Evolutionary conservation across 2,888 invertebrate species (phyloP).

Genomic region (Nemapogon koenigi): DNA sequence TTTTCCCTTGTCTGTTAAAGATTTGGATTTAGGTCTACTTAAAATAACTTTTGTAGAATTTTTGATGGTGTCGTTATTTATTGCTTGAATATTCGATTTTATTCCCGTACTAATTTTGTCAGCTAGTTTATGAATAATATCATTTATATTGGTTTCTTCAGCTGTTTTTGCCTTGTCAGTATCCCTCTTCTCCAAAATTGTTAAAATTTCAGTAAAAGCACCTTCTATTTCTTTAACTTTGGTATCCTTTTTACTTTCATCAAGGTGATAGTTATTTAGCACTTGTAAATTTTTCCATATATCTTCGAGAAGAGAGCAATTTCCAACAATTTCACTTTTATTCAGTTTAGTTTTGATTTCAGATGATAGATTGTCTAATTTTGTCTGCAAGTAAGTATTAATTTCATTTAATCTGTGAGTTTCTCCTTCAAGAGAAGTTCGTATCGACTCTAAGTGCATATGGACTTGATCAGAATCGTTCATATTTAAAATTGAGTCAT

Average conservation of each 20-base stretch:
- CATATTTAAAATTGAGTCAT: slow-evolving; percentile 21
- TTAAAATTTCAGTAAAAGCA: slow-evolving; percentile 27
- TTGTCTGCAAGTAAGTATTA: slow-evolving; percentile 26
- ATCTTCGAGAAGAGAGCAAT: slow-evolving; percentile 23
- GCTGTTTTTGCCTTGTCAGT: slow-evolving; percentile 11
- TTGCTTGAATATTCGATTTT: neutral
- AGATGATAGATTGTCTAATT: slow-evolving; percentile 30
- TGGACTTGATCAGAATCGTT: slow-evolving; percentile 20
- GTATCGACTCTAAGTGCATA: slow-evolving; percentile 21
- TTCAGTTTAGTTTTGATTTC: slow-evolving; percentile 25
- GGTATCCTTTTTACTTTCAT: slow-evolving; percentile 22
- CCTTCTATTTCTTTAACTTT: slow-evolving; percentile 28
- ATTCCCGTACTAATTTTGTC: slow-evolving; percentile 14
- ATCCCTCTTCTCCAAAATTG: slow-evolving; percentile 21
- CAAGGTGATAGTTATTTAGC: slow-evolving; percentile 28
- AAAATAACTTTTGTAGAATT: no score
- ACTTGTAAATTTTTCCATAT: slow-evolving; percentile 29
- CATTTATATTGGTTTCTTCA: slow-evolving; percentile 26
- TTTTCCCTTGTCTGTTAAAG: no score
- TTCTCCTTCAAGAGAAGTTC: slow-evolving; percentile 26
- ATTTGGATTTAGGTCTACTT: no score
- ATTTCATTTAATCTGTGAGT: slow-evolving; percentile 29
- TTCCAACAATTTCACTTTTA: slow-evolving; percentile 18
- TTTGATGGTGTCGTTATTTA: neutral
- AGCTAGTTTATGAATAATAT: slow-evolving; percentile 24